Evolutionary conservation across 2,113 vertebrate species (phyloP), one percentile per base, ranked within the genome.

Genomic region (Oenanthe melanoleuca): DNA sequence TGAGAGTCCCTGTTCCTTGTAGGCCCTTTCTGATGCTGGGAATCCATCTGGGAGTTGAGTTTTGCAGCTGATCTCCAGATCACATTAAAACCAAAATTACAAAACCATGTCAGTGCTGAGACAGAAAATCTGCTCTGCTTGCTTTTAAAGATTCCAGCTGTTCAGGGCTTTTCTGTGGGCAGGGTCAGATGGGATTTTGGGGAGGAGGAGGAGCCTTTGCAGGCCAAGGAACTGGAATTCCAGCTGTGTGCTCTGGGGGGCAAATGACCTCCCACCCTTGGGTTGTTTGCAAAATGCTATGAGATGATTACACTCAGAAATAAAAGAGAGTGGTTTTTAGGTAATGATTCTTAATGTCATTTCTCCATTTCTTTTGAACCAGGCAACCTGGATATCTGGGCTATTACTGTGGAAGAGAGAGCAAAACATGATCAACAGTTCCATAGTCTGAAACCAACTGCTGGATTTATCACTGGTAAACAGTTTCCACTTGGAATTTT

Each of bases 361-460:
- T 56, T 93, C 59, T 85, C 44, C 23, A 4, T 88, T 71, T 96
- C 18, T 83, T 95, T 50, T 88, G 24, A 81, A 37, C 72, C 78
- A 99, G 99, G 99, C 96, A 98, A 98, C 97, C 97, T 98, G 97
- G 99, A 99, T 97, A 98, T 99, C 97, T 99, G 99, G 98, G 98
- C 99, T 94, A 99, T 99, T 97, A 99, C 99, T 52, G 98, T 98
- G 97, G 99, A 99, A 88, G 99, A 99, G 95, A 98, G 99, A 98
- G 98, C 98, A 29, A 99, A 99, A 97, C 98, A 99, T 97, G 99
- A 99, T 96, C 99, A 99, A 79, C 99, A 99, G 97, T 99, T 99
- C 97, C 99, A 98, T 88, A 99, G 99, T 96, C 98, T 99, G 96
- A 98, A 99, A 97, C 99, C 99, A 75, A 98, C 97, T 65, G 98